Evolutionary conservation across 2,797 vertebrate genomes (phyloP), one percentile per base, ranked within the genome.

Genomic region (Heliangelus exortis): DNA sequence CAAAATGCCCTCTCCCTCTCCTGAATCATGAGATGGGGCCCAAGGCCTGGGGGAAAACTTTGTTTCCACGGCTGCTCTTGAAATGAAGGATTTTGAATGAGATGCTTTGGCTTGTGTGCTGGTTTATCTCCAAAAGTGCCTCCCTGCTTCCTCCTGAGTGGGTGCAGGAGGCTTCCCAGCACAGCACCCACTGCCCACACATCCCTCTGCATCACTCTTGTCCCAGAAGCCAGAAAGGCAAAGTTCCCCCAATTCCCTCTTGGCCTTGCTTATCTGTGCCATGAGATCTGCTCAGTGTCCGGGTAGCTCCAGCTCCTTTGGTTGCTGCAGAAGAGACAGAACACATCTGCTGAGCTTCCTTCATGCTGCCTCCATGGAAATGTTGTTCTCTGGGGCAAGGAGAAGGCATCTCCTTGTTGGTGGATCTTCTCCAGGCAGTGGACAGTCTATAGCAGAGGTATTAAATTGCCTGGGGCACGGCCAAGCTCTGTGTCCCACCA

Each of bases 291-390:
- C 59, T 71, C 15, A 33, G 58, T 1, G 1, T n/a, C 71, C 72
- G 50, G 36, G 33, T 0, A 1, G 12, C 31, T 55, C 11, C 74
- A 63, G 58, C 15, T 50, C 54, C 62, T 89, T 36, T 23, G 9
- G 25, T 51, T 28, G 18, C 68, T 59, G 45, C 8, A 20, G 80
- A 59, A 43, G 17, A 54, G 7, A 22, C 51, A 22, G 50, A 0
- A 0, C 4, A 4, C 3, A 2, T 47, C 59, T 0, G 1, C 36
- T 51, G 47, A 33, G 26, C 23, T 62, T 41, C 21, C 45, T 36
- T 69, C 45, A 2, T 34, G 18, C 54, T 51, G 25, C 16, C 55
- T 19, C 31, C 17, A 2, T 10, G 53, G 36, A 47, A 76, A 23
- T 6, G 8, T 4, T 31, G 23, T 7, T 66, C 41, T 39, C 20